phyloP scores from a whole-genome alignment of 2,113 vertebrate species.

The Glaucomys volans region DNA sequence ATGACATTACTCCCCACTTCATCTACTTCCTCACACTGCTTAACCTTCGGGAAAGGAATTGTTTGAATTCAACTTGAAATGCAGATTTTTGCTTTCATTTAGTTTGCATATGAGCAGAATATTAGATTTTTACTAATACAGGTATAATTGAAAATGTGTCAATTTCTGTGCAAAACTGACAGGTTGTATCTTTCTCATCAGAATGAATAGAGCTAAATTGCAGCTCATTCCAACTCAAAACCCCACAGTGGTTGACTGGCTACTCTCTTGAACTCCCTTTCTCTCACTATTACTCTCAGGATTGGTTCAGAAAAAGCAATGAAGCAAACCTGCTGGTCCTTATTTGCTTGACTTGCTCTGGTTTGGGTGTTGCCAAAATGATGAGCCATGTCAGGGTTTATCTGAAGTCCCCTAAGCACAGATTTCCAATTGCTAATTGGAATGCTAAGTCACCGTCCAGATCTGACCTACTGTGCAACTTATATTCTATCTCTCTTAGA shows the following conservation, averaged over 20 bases:
- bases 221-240: background rate
- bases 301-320: background rate
- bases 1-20: no score
- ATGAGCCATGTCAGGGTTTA: background rate
- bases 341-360: background rate
- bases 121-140: background rate
- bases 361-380: background rate
- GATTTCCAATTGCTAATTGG: background rate
- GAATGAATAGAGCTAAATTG: background rate
- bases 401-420: background rate
- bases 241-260: background rate
- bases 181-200: background rate
- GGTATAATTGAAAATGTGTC: background rate
- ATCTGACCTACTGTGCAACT: slow-evolving; percentile 14
- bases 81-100: background rate
- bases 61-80: background rate
- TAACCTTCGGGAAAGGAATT: background rate
- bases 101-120: background rate
- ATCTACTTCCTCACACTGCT: background rate
- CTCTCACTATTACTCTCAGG: background rate
- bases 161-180: background rate
- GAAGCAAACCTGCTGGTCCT: background rate
- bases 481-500: slow-evolving; percentile 39
- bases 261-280: background rate
- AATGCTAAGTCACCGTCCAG: slow-evolving; percentile 8